Percentiles rank a stretch among this genome's conserved stretches.
Evolutionary conservation across 2,113 vertebrate species (phyloP).

Genomic region (Sialia sialis): DNA sequence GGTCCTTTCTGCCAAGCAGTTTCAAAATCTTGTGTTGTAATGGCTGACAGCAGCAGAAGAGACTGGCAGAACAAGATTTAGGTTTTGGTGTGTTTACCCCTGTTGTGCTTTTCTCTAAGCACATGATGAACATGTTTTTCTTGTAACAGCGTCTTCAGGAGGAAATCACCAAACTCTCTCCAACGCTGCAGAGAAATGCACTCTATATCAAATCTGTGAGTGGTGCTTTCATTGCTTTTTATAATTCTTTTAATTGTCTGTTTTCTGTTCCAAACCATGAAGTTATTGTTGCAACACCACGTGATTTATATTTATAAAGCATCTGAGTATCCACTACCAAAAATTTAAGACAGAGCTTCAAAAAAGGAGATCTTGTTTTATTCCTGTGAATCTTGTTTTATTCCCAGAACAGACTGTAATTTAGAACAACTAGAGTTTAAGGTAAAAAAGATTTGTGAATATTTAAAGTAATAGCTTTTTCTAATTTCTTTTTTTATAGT

Average conservation of each 20-base stretch:
- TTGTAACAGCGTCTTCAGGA: conserved; percentile 90
- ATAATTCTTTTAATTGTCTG: background rate
- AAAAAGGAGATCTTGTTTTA: background rate
- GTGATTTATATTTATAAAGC: background rate
- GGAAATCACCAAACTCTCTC: conserved; percentile 96
- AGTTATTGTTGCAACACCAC: background rate
- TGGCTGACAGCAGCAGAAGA: background rate
- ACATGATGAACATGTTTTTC: background rate
- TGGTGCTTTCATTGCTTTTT: background rate
- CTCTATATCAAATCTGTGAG: conserved; percentile 98
- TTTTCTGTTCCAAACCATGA: background rate
- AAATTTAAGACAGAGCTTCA: background rate
- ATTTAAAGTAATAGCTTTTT: background rate
- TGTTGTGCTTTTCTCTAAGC: background rate
- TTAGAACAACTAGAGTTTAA: background rate
- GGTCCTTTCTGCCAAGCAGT: background rate
- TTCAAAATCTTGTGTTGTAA: background rate
- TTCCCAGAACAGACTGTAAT: background rate
- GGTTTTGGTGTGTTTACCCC: background rate
- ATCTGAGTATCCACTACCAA: background rate
- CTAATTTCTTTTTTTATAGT: conserved; percentile 67
- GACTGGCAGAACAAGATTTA: background rate
- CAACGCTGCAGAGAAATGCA: conserved; percentile 92
- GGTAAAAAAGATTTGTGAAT: background rate
- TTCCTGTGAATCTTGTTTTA: background rate